A percentile compares a stretch with the other conserved stretches of the same genome.
Evolutionary conservation across 2,888 invertebrate genomes (phyloP).

Genomic region (Cosmia trapezina): DNA sequence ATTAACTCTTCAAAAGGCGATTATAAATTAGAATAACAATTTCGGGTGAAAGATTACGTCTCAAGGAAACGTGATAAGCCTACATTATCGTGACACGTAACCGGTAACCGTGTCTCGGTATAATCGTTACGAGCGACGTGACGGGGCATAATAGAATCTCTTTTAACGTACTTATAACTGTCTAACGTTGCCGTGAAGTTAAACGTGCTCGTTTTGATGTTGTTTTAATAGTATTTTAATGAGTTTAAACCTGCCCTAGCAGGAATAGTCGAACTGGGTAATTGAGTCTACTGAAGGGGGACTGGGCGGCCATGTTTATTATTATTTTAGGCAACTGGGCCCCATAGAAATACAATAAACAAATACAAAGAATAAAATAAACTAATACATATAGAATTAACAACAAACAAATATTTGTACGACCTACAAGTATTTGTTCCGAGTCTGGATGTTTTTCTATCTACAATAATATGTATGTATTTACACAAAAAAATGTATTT

Average conservation of each 20-base stretch:
- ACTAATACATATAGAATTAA: no score
- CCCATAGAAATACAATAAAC: no score
- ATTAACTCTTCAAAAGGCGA: constrained; percentile 34
- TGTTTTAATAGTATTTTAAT: constrained; percentile 32
- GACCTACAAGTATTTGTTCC: no score
- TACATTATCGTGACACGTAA: constrained; percentile 46
- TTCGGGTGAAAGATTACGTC: constrained; percentile 44
- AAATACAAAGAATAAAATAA: no score
- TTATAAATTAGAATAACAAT: constrained; percentile 50
- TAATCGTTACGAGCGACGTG: constrained; percentile 54
- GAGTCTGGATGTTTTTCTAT: no score
- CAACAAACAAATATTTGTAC: no score
- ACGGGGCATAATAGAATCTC: constrained; percentile 51
- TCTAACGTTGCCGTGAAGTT: constrained; percentile 15
- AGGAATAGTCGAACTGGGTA: constrained; percentile 3
- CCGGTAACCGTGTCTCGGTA: constrained; percentile 47
- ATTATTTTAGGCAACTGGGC: no score
- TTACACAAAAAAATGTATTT: no score
- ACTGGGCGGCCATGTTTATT: neutral
- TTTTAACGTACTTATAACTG: constrained; percentile 50
- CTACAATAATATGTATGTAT: no score
- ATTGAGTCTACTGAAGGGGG: neutral
- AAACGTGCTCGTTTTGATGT: constrained; percentile 33
- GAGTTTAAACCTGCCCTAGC: neutral
- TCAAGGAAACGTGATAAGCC: constrained; percentile 54